These are phyloP conservation scores for Vulpes vulpes DNA, from an alignment of 2,113 vertebrate species.

Conservation along the genomic window DNA sequence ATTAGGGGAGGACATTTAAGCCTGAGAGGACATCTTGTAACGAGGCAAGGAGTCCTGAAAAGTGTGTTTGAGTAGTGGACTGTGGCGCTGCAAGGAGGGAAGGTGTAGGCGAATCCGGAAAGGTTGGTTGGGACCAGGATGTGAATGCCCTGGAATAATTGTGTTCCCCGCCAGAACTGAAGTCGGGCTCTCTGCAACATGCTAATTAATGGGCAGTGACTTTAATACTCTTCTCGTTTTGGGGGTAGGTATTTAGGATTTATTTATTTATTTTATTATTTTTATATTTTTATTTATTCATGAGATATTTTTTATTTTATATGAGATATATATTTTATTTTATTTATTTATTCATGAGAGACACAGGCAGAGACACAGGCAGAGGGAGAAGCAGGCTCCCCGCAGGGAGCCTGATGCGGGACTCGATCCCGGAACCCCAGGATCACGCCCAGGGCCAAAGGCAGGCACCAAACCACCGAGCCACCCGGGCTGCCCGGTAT, in stretches of 20 bases:
- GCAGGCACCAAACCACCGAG: too few relatives aligned
- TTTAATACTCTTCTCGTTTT: not conserved
- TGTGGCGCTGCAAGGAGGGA: not conserved
- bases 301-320: too few relatives aligned
- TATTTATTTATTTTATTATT: too few relatives aligned
- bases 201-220: not conserved
- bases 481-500: too few relatives aligned
- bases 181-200: not conserved
- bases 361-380: too few relatives aligned
- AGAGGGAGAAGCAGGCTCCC: too few relatives aligned
- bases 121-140: not conserved
- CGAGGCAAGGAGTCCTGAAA: not conserved
- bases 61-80: not conserved
- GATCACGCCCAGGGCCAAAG: too few relatives aligned
- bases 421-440: too few relatives aligned
- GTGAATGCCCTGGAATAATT: not conserved
- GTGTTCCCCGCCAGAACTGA: not conserved
- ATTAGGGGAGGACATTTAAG: conserved; percentile 25
- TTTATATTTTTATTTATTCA: too few relatives aligned
- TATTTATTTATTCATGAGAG: too few relatives aligned
- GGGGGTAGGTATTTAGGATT: not conserved
- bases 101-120: not conserved
- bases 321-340: too few relatives aligned
- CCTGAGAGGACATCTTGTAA: conserved; percentile 6
- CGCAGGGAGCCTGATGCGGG: too few relatives aligned